phyloP scores from a whole-genome alignment of 1,140 invertebrate genomes.

The Drosophila insularis region DNA sequence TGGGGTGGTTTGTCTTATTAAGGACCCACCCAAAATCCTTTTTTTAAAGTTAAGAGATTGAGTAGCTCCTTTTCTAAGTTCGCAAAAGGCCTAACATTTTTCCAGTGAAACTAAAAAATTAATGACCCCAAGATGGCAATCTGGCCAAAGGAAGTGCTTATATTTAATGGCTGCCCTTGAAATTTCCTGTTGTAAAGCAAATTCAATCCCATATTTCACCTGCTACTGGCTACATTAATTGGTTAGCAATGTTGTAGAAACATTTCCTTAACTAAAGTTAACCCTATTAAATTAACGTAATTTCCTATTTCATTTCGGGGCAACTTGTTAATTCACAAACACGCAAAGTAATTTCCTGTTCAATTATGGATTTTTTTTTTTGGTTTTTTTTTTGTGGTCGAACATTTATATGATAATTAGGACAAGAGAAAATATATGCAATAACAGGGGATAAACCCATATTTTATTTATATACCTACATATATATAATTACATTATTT shows the following conservation, averaged over 20 bases:
- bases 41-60: no score
- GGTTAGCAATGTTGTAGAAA: not conserved
- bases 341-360: slow-evolving; percentile 68
- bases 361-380: slow-evolving; percentile 48
- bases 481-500: not conserved
- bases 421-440: slow-evolving; percentile 1
- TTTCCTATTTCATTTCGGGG: slow-evolving; percentile 5
- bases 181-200: not conserved
- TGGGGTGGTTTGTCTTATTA: no score
- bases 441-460: slow-evolving; percentile 39
- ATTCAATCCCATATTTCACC: no score
- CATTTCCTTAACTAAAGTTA: slow-evolving; percentile 17
- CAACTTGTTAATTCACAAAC: slow-evolving; percentile 55
- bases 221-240: not conserved
- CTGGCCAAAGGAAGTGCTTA: no score
- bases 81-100: no score
- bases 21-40: no score
- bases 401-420: slow-evolving; percentile 43
- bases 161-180: no score
- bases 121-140: no score
- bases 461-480: slow-evolving; percentile 1
- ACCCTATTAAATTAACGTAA: slow-evolving; percentile 12
- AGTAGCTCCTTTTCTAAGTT: no score
- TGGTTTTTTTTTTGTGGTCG: slow-evolving; percentile 39
- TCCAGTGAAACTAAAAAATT: no score